phyloP scores from a whole-genome alignment of 2,888 invertebrate species.

The Phyllotreta striolata region DNA sequence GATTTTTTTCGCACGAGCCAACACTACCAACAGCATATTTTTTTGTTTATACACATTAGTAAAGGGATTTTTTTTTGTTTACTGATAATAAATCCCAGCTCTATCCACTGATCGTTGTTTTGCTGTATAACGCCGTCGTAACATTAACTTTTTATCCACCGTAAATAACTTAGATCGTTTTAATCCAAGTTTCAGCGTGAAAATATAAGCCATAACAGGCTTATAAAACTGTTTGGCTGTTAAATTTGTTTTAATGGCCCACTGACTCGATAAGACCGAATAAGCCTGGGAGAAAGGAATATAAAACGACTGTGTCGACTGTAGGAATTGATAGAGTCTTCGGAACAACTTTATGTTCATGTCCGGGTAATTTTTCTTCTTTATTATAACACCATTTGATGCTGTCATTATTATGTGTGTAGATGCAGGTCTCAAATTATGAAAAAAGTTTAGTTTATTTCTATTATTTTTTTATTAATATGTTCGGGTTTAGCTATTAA shows the following conservation, averaged over 20 bases:
- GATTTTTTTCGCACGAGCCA: too few species aligned
- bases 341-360: conserved; percentile 26
- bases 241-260: conserved; percentile 45
- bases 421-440: not conserved
- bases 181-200: conserved; percentile 39
- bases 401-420: not conserved
- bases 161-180: conserved; percentile 33
- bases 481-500: too few species aligned
- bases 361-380: conserved; percentile 23
- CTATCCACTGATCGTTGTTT: conserved; percentile 18
- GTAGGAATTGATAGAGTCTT: conserved; percentile 33
- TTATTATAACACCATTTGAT: conserved; percentile 9
- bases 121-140: conserved; percentile 25
- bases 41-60: not conserved
- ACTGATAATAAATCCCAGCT: too few species aligned
- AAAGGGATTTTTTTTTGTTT: not conserved
- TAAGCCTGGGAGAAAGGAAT: conserved; percentile 36
- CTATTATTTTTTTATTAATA: too few species aligned
- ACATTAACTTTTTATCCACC: conserved; percentile 31
- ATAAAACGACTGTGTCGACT: conserved; percentile 29
- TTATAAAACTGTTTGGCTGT: conserved; percentile 46
- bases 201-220: conserved; percentile 41
- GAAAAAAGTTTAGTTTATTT: conserved; percentile 6
- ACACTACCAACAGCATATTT: not conserved
- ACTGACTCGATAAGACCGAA: conserved; percentile 40